These are phyloP conservation scores for Drosophila lowei DNA, from an alignment of 1,140 invertebrate species.

Conservation along the genomic window DNA sequence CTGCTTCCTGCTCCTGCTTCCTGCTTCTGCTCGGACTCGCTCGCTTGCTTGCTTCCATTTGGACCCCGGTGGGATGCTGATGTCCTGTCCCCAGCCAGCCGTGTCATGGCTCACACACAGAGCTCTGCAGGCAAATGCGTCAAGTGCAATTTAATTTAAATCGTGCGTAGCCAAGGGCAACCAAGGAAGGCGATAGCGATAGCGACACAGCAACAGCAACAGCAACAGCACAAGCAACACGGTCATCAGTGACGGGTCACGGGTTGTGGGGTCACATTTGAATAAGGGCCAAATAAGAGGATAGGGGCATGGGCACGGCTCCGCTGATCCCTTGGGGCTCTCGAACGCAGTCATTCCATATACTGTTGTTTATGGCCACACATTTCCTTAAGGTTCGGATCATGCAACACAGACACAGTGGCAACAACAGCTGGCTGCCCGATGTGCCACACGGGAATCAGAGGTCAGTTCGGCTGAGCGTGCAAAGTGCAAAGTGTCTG, in stretches of 20 bases:
- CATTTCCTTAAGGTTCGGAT: too few species aligned
- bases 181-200: constrained; percentile 15
- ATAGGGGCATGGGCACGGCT: background rate
- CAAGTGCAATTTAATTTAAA: constrained; percentile 80
- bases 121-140: constrained; percentile 57
- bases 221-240: constrained; percentile 9
- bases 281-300: constrained; percentile 1
- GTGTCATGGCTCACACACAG: background rate
- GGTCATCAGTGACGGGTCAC: constrained; percentile 1
- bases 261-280: constrained; percentile 28
- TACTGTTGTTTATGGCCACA: constrained; percentile 69
- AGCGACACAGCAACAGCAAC: background rate
- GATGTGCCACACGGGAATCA: constrained; percentile 17
- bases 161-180: constrained; percentile 75
- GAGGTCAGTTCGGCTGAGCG: constrained; percentile 4
- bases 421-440: background rate
- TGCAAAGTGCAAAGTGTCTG: constrained; percentile 1
- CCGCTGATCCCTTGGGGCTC: constrained; percentile 35
- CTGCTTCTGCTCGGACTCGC: constrained; percentile 1
- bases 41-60: too few species aligned
- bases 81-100: background rate
- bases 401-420: too few species aligned
- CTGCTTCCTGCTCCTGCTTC: constrained; percentile 2
- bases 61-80: background rate
- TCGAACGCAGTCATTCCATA: constrained; percentile 58